Evolutionary conservation across 2,888 invertebrate genomes (phyloP), one percentile per base, ranked within the genome.

Genomic region (Agriopis marginaria): DNA sequence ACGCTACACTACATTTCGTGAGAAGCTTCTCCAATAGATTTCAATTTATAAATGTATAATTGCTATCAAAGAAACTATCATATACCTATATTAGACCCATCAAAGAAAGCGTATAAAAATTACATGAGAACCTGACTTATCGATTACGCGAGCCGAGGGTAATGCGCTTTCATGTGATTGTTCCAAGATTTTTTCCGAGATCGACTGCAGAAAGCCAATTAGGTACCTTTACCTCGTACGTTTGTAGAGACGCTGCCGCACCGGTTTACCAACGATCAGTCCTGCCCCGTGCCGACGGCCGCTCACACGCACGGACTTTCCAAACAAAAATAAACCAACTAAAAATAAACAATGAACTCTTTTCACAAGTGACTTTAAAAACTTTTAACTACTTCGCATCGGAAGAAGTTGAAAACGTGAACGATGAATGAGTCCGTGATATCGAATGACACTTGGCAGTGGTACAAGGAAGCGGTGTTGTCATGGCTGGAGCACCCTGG

Each of bases 401-500:
- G 63, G 77, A 79, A 82, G 78, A 78, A 80, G 77, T 83, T 76
- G 60, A 55, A 82, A 83, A 73, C 69, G 79, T 81, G 80, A 75
- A 86, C 70, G 56, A 92, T 90, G 92, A 92, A 90, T 76, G 89
- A 89, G 45, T 83, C 90, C 80, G 77, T 47, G 47, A 12, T 75
- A 66, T 78, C 82, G 70, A 89, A 87, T 76, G 81, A 86, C 76
- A 87, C 89, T 75, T 93, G 93, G 94, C 84, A 89, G 80, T 90
- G 89, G 90, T 90, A 92, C 72, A 85, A 81, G 77, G 90, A 90
- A 74, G 81, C 88, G 80, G 88, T 95, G 86, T 89, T 90, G 71
- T 92, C 94, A 62, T 96, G 96, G 95, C 82, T 95, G 68, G 96
- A 96, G 83, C 92, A 95, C 71, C 95, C 96, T 12, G 94, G 93